These are phyloP conservation scores for Ranitomeya variabilis DNA, from an alignment of 2,113 vertebrate genomes.

Conservation along the genomic window DNA sequence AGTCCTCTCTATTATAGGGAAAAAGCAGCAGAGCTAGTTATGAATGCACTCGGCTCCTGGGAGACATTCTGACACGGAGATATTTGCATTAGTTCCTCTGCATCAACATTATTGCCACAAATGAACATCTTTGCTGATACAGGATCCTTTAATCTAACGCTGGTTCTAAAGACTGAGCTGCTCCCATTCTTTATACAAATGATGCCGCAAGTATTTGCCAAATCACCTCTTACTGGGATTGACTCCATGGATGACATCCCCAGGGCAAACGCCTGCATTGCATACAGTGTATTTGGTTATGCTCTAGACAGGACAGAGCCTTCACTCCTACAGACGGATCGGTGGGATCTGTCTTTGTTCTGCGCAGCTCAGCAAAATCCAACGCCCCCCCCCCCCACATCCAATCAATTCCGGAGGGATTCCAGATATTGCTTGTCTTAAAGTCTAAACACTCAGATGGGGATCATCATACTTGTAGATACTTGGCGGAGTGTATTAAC, in stretches of 20 bases:
- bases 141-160: slow-evolving; percentile 43
- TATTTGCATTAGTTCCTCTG: slow-evolving; percentile 50
- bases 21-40: slow-evolving; percentile 22
- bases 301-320: neutral
- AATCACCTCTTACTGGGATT: slow-evolving; percentile 55
- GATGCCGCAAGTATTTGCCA: slow-evolving; percentile 42
- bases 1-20: slow-evolving; percentile 10
- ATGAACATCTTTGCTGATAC: slow-evolving; percentile 57
- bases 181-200: slow-evolving; percentile 47
- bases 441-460: neutral
- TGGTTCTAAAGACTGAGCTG: slow-evolving; percentile 2
- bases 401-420: slow-evolving; percentile 8
- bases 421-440: neutral
- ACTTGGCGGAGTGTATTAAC: neutral
- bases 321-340: slow-evolving; percentile 16
- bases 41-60: slow-evolving; percentile 29
- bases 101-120: slow-evolving; percentile 58
- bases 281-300: slow-evolving; percentile 32
- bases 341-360: slow-evolving; percentile 21
- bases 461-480: neutral
- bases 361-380: slow-evolving; percentile 7
- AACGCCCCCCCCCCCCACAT: neutral
- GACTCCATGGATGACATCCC: slow-evolving; percentile 26
- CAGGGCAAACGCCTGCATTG: slow-evolving; percentile 18
- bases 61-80: slow-evolving; percentile 42